phyloP scores from a whole-genome alignment of 1,140 invertebrate species.

The Nasonia vitripennis region DNA sequence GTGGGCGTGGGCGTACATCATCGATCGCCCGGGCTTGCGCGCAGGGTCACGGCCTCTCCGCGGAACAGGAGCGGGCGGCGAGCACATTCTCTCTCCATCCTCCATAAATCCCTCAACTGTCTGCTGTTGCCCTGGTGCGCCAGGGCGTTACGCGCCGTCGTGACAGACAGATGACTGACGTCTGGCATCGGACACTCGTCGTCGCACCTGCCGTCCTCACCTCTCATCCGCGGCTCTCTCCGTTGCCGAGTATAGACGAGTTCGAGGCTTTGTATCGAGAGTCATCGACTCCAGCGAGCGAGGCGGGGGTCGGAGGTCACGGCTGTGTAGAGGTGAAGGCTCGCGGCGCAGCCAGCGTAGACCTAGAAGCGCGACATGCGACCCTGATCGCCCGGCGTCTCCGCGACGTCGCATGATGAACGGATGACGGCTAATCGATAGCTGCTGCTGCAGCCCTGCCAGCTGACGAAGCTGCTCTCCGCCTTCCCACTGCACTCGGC shows the following conservation, averaged over 20 bases:
- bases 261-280: not conserved
- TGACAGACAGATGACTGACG: constrained; percentile 75
- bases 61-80: not conserved
- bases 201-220: not conserved
- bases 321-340: not conserved
- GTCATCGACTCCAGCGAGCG: not conserved
- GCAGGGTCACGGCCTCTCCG: not conserved
- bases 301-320: not conserved
- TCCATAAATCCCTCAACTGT: constrained; percentile 74
- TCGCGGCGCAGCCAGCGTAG: not conserved
- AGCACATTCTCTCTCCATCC: not conserved
- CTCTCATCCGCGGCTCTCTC: not conserved
- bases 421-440: constrained; percentile 74
- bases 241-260: not conserved
- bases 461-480: constrained; percentile 6
- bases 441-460: not conserved
- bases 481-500: constrained; percentile 19
- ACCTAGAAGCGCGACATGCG: constrained; percentile 57
- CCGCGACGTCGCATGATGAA: constrained; percentile 74
- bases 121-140: constrained; percentile 73
- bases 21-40: not conserved
- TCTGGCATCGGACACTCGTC: constrained; percentile 38
- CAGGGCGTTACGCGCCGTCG: constrained; percentile 70
- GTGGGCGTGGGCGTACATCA: not conserved
- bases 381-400: constrained; percentile 71